Evolutionary conservation across 1,140 invertebrate genomes (phyloP), one percentile per base, ranked within the genome.

Genomic region (Drosophila grimshawi): DNA sequence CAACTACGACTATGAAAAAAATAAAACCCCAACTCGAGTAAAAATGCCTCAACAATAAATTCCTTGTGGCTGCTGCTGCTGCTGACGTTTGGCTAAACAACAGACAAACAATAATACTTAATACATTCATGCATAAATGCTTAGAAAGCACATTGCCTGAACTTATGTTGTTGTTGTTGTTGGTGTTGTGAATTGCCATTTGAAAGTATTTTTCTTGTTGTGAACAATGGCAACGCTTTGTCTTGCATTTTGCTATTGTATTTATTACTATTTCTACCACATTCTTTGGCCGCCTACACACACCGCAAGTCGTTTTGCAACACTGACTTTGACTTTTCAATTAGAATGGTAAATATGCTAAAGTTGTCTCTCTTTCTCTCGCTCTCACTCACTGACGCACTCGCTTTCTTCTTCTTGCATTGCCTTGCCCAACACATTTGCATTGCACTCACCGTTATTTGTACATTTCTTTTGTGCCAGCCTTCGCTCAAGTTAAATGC

Each of bases 11-110:
- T 33, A 33, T n/a, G 33, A 29, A 57, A 76, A 61, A 48, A 71
- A 67, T 39, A 41, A 32, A 73, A 67, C 52, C 37, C 48, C n/a
- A 66, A 59, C 53, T 52, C 37, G 63, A 65, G 61, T 80, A 67
- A 85, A 80, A 78, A 78, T 89, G 74, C 80, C 85, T 80, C 85
- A 88, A 88, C 85, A 88, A 83, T 74, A 80, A 88, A 88, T 89
- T 88, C 74, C 83, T 88, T 88, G 83, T 89, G 85, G 60, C 11
- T 11, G 46, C 48, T 73, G 48, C n/a, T 69, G 51, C 37, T 73
- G 69, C 41, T 61, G 55, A 53, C 55, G 70, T 67, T 56, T 51
- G 65, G 57, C 56, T 74, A 74, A 74, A 69, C 71, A 74, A 7
- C 35, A 39, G 3, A 57, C 7, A 61, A 30, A 69, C 19, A 46